Evolutionary conservation across 2,888 invertebrate genomes (phyloP).

Genomic region (Nipponacmea schrenckii): DNA sequence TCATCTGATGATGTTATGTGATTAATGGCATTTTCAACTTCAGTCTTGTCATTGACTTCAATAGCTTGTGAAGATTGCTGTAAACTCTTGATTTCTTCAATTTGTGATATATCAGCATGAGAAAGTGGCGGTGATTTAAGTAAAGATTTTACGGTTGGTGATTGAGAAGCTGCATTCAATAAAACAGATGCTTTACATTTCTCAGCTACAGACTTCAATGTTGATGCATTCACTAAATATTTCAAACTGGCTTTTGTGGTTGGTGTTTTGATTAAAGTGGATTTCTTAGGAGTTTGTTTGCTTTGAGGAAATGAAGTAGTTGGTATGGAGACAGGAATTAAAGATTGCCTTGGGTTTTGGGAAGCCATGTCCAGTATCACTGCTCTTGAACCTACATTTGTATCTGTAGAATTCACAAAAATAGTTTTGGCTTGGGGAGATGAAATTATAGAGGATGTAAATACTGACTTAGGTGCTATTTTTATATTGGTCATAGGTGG

Average conservation of each 20-base stretch:
- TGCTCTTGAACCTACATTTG: too few relatives aligned
- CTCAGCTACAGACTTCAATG: background rate
- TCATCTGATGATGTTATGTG: background rate
- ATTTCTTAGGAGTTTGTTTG: background rate
- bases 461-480: background rate
- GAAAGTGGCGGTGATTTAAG: background rate
- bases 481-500: background rate
- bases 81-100: background rate
- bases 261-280: background rate
- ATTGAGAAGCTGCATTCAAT: background rate
- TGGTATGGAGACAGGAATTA: background rate
- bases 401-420: too few relatives aligned
- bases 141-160: background rate
- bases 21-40: background rate
- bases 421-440: background rate
- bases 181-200: background rate
- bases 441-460: background rate
- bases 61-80: background rate
- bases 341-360: background rate
- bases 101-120: background rate
- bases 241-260: background rate
- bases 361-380: background rate
- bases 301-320: background rate
- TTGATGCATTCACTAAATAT: background rate
- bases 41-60: background rate